phyloP scores from a whole-genome alignment of 2,888 invertebrate genomes.

The Andrena praecox region DNA sequence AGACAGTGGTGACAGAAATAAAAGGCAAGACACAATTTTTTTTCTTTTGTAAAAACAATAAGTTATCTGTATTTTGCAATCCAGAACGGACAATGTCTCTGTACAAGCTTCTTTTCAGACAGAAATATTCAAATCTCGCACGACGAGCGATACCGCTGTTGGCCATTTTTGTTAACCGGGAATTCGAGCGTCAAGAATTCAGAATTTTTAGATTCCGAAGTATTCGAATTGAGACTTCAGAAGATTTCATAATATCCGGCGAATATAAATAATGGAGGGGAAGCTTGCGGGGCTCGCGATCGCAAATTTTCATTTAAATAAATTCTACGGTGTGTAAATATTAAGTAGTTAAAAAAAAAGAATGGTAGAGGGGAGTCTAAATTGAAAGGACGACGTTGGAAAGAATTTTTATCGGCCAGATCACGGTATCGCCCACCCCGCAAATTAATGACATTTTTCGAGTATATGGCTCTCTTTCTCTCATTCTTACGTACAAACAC shows the following conservation, averaged over 20 bases:
- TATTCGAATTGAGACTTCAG: no score
- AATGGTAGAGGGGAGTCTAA: neutral
- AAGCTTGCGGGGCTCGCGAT: no score
- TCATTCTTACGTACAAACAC: conserved; percentile 67
- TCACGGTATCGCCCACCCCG: conserved; percentile 57
- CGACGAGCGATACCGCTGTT: conserved; percentile 43
- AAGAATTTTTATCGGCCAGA: conserved; percentile 11
- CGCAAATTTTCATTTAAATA: no score
- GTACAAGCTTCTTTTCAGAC: conserved; percentile 77
- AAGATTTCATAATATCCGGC: no score
- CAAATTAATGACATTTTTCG: conserved; percentile 54
- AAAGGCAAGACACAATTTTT: conserved; percentile 75
- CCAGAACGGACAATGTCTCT: conserved; percentile 82
- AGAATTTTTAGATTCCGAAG: no score
- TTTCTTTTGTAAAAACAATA: conserved; percentile 80
- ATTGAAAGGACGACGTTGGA: neutral
- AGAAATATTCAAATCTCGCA: conserved; percentile 48
- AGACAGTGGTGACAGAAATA: conserved; percentile 72
- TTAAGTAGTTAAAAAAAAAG: neutral
- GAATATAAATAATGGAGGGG: no score
- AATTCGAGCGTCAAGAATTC: no score
- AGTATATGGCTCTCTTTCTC: conserved; percentile 68
- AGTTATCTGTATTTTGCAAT: conserved; percentile 83
- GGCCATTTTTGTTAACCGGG: neutral
- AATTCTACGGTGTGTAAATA: neutral